Base-by-base conservation (phyloP, 1,140 invertebrate genomes). In the Hydropsyche tenuis region DNA sequence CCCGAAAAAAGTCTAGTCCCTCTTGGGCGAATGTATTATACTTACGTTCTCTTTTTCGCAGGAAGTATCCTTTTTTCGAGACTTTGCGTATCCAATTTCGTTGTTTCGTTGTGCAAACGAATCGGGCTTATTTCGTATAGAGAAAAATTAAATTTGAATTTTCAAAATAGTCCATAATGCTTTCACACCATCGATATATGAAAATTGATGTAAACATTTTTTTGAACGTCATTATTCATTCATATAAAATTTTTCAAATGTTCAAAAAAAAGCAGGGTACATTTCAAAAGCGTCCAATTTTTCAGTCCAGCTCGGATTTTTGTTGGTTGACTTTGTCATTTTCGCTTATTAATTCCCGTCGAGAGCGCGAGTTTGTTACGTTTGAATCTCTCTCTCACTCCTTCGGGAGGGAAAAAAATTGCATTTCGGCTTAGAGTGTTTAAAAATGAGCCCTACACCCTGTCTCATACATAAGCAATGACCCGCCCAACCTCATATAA, bases 381-480 rank as follows among this genome's bases (percentile, higher is more conserved):
- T 53, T 53, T 53, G 16, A 53, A 53, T 53, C 48, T 53, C 48
- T 20, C 16, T 1, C 16, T 9, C 30, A 4, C 9, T 37, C 9
- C 9, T 37, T 37, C 9, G 9, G 9, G 30, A 37, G 30, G 30
- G 46, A 53, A 53, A 53, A 53, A 53, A 53, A 53, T 53, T 53
- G 48, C 48, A 53, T 53, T 53, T 53, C 48, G 48, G 48, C 48
- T 53, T 53, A 53, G 48, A 53, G 48, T 53, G 48, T 53, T 53
- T 53, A 53, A 37, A 63, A 63, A 63, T 63, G 60, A 63, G 60
- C 60, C 23, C 30, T 37, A 11, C 60, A 18, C 23, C 66, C n/a
- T 22, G 30, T 37, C 66, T 69, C 66, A 69, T 69, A 53, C 66
- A 69, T 69, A 69, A 69, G 66, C 66, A 69, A 69, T 53, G 66